Conservation (phyloP, 2,888 invertebrate genomes). For the Cantharis lateralis region DNA sequence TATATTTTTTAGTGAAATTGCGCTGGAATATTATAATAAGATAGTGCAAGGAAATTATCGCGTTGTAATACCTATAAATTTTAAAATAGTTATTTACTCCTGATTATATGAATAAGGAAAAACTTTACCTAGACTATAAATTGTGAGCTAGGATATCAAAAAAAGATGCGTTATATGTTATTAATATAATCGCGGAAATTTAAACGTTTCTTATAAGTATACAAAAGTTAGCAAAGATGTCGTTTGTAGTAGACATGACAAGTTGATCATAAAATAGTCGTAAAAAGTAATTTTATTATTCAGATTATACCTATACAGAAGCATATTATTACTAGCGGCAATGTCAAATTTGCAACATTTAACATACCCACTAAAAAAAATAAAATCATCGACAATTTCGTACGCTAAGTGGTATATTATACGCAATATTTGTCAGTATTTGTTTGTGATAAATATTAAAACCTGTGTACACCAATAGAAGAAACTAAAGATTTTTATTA, state of each 20-base stretch:
- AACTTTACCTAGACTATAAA: too few species aligned
- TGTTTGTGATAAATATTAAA: background rate
- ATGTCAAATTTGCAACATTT: constrained; percentile 4
- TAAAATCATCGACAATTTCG: background rate
- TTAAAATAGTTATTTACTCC: too few species aligned
- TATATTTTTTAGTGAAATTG: background rate
- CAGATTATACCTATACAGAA: constrained; percentile 41
- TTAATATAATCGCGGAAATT: constrained; percentile 23
- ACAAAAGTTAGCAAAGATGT: constrained; percentile 38
- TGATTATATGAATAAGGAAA: too few species aligned
- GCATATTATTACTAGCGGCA: constrained; percentile 1
- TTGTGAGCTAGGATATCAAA: background rate
- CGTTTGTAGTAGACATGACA: constrained; percentile 51
- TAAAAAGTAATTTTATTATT: constrained; percentile 53
- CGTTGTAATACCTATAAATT: too few species aligned
- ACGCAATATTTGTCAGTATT: background rate
- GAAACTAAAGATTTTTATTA: background rate
- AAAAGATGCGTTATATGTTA: constrained; percentile 3
- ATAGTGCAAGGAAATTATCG: background rate
- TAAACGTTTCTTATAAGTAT: constrained; percentile 19
- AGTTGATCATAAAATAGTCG: constrained; percentile 52
- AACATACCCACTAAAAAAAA: background rate
- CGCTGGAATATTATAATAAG: background rate
- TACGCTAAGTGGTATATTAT: background rate
- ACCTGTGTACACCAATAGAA: background rate